Evolutionary conservation across 2,888 invertebrate species (phyloP), one percentile per base, ranked within the genome.

Genomic region (Ochlodes sylvanus): DNA sequence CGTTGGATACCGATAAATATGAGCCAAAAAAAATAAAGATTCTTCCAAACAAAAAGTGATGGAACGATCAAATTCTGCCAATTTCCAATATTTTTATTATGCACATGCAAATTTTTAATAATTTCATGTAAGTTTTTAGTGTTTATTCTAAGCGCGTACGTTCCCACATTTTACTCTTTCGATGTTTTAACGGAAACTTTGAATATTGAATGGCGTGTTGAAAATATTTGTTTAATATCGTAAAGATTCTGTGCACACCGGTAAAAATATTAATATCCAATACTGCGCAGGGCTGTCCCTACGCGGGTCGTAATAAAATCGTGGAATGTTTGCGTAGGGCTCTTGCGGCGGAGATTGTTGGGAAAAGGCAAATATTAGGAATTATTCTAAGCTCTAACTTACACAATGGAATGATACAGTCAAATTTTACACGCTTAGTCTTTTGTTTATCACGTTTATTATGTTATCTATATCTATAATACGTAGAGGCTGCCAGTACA

Each of bases 211-310:
- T 41, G 50, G 19, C 19, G 42, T 67, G 58, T 64, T 64, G 65
- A 71, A 68, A 68, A 58, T 56, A 63, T 68, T 65, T 60, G 54
- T 63, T 57, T 56, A 69, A 69, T 68, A 69, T 57, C n/a, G 58
- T 69, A 71, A 70, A 63, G 64, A 69, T 71, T 71, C 60, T 10
- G 54, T 54, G 57, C 65, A 50, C 34, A 27, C 70, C 64, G 63
- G 68, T 70, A 65, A 74, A 76, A 83, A 83, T 84, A 86, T 87
- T 85, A 86, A 87, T 87, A 86, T 83, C 82, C 78, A 71, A 82
- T 79, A 76, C 60, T 54, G 41, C 60, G n/a, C 61, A 73, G 74
- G 73, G 72, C 69, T 71, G 71, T 67, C 74, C 17, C 50, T 12
- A 14, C 27, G 27, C 27, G 27, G 44, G 56, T 32, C 34, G 32